Conservation (phyloP, 2,113 vertebrate genomes). For the Tiliqua scincoides region DNA sequence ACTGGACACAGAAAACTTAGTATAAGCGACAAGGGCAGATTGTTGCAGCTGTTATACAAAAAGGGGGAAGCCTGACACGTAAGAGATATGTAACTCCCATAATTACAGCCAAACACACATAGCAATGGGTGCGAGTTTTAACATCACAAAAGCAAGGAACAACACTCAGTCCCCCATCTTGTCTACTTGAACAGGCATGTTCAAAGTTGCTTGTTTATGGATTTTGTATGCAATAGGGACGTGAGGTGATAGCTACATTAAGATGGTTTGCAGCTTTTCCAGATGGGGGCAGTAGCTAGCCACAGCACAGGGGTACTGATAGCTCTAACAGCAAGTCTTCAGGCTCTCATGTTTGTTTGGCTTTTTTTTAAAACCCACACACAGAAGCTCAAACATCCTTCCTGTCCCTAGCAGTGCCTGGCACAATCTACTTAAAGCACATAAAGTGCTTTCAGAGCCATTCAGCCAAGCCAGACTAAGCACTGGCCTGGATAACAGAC, state of each 20-base stretch:
- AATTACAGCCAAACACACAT: background rate
- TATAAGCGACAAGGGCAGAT: background rate
- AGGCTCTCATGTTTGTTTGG: background rate
- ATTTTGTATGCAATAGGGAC: too few species aligned
- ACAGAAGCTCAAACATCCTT: background rate
- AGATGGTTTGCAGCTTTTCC: background rate
- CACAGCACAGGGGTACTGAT: background rate
- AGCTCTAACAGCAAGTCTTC: background rate
- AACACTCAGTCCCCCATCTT: background rate
- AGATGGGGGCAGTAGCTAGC: background rate
- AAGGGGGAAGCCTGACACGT: too few species aligned
- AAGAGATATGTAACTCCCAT: background rate
- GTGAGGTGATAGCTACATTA: background rate
- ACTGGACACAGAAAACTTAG: background rate
- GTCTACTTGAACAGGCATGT: too few species aligned
- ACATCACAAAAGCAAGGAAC: background rate
- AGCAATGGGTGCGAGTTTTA: background rate
- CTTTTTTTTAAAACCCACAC: background rate
- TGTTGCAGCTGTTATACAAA: background rate
- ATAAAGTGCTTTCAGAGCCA: slow-evolving; percentile 43
- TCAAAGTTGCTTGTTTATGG: too few species aligned
- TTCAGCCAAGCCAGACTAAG: background rate
- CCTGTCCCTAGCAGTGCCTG: background rate
- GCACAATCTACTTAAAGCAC: slow-evolving; percentile 25
- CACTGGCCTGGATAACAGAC: background rate